A percentile compares a stretch with the other conserved stretches of the same genome.
phyloP scores from a whole-genome alignment of 2,888 invertebrate species.

The Thecocarcelia acutangulata region DNA sequence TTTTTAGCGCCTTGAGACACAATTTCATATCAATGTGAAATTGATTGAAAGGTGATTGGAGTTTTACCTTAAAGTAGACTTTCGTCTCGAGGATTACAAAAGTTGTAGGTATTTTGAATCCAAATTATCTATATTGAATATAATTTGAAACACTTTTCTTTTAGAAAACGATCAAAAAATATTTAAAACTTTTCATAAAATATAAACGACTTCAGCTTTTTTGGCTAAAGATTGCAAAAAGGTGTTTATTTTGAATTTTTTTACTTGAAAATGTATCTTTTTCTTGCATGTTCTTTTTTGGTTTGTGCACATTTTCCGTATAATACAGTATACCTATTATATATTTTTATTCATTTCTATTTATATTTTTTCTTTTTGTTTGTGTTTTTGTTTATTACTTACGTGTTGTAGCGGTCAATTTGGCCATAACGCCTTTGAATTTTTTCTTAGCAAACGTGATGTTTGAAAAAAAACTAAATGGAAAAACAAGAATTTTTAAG shows the following conservation, averaged over 20 bases:
- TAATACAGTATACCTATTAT: slow-evolving; percentile 39
- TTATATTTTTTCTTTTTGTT: slow-evolving; percentile 29
- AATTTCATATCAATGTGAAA: slow-evolving; percentile 69
- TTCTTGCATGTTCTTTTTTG: slow-evolving; percentile 4
- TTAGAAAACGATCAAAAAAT: no score
- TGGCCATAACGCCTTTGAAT: slow-evolving; percentile 57
- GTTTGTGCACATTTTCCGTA: slow-evolving; percentile 15
- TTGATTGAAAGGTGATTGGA: slow-evolving; percentile 61
- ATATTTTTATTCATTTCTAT: slow-evolving; percentile 32
- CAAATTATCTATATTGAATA: no score
- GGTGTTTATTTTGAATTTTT: slow-evolving; percentile 24
- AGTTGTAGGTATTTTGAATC: no score
- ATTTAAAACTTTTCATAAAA: no score
- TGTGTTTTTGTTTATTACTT: slow-evolving; percentile 60
- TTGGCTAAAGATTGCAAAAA: no score
- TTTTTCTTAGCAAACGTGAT: slow-evolving; percentile 61
- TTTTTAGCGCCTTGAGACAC: slow-evolving; percentile 61
- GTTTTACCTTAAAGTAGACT: slow-evolving; percentile 19
- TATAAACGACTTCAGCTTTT: no score
- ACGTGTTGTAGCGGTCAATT: slow-evolving; percentile 59
- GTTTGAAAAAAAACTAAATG: slow-evolving; percentile 32
- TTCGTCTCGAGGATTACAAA: slow-evolving; percentile 23
- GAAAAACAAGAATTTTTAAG: background rate
- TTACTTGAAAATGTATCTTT: slow-evolving; percentile 33
- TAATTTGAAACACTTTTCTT: no score